Evolutionary conservation across 2,888 invertebrate species (phyloP), one percentile per base, ranked within the genome.

Genomic region (Rapana venosa): DNA sequence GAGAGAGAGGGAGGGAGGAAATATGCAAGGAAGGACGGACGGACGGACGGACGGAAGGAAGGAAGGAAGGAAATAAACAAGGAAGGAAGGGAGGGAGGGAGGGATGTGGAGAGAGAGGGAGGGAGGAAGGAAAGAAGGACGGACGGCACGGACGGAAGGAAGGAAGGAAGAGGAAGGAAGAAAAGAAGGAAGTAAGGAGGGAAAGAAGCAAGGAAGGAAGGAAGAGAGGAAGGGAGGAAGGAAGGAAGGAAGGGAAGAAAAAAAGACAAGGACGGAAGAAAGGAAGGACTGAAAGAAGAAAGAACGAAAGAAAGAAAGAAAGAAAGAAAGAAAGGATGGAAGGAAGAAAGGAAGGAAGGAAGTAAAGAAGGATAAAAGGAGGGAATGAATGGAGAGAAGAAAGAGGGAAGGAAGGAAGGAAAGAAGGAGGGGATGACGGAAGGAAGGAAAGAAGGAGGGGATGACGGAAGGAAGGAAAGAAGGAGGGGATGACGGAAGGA

Each of bases 101-200:
- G n/a, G n/a, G n/a, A 74, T n/a, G n/a, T n/a, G 74, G 74, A 74
- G 74, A 74, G 74, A 74, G n/a, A 2, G n/a, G 74, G n/a, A n/a
- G n/a, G n/a, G n/a, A 2, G n/a, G 74, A 74, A 2, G n/a, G 74
- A n/a, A 2, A 74, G n/a, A 74, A 74, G n/a, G n/a, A n/a, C 8
- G 74, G 11, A n/a, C n/a, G n/a, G n/a, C n/a, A n/a, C n/a, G n/a
- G n/a, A n/a, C n/a, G n/a, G n/a, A n/a, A 74, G 74, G n/a, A 1
- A n/a, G 74, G 13, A n/a, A 74, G 74, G 2, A 17, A 61, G 74
- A 74, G 74, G 2, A n/a, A 74, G n/a, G 1, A n/a, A 74, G 61
- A 15, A 61, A 15, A 20, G 61, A 61, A 15, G 2, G 74, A 74
- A n/a, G 5, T 11, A 74, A n/a, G n/a, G 74, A 74, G n/a, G n/a